Base-by-base conservation (phyloP, 2,888 invertebrate species). In the Adelphocoris suturalis region DNA sequence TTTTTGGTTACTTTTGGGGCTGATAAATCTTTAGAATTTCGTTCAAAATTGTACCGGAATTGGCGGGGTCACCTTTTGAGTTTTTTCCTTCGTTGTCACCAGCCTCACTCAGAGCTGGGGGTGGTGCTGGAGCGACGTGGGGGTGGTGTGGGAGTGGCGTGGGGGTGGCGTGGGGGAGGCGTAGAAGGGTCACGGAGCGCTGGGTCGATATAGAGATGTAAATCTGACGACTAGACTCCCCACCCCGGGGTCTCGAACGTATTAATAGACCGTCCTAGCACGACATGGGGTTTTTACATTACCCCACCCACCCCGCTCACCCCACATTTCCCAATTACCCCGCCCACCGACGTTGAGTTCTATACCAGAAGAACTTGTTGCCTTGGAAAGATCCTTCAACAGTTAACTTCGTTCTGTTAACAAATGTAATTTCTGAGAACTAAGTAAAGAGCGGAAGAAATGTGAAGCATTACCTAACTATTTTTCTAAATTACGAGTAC, bases 171-270 rank as follows among this genome's bases (percentile, higher is more conserved):
- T 11, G 52, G 52, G 61, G 61, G 61, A 9, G 61, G 61, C 61
- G 12, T 16, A 52, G 52, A 52, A 52, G 61, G 61, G 61, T 61
- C 61, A 61, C 61, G 61, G 19, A 52, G 16, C 16, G 68, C 11
- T 68, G 68, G 68, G 68, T 68, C 68, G 68, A 68, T 68, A 68
- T 23, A 1, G 19, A 68, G 27, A 68, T 68, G 68, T 68, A 68
- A 68, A 68, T 68, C 68, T 68, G 23, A 68, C 13, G 68, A 68
- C 68, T 68, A 23, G 27, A 23, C n/a, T 19, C 68, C 68, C 68
- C 68, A 23, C 68, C 23, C 68, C 68, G 68, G 7, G 37, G 37
- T 2, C 37, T 37, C 37, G 37, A 37, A 23, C 68, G 68, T 68
- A 68, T 68, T 68, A 68, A 68, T 68, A 68, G 68, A 68, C 23